Evolutionary conservation across 1,140 invertebrate species (phyloP).

Genomic region (Calephelis nemesis): DNA sequence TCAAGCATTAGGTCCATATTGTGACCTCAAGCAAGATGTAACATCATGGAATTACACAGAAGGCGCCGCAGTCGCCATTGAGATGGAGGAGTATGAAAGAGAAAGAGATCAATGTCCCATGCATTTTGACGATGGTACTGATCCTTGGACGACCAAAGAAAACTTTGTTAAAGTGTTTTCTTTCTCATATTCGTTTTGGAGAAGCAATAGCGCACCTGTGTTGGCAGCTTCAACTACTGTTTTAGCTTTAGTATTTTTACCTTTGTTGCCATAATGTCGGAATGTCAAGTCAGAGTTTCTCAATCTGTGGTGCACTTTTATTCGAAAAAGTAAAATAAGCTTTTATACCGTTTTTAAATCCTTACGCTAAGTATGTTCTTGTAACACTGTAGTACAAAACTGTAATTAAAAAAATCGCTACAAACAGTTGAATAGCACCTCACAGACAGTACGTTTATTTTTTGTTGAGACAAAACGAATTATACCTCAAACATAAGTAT

Average conservation of each 20-base stretch:
- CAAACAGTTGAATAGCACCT: too few relatives aligned
- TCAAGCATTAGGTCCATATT: slow-evolving; percentile 93
- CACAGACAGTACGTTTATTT: too few relatives aligned
- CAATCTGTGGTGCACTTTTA: too few relatives aligned
- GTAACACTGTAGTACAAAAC: too few relatives aligned
- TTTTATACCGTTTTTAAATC: too few relatives aligned
- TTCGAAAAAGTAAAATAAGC: too few relatives aligned
- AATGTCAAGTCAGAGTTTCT: too few relatives aligned
- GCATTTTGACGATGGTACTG: slow-evolving; percentile 94
- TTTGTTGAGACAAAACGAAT: too few relatives aligned
- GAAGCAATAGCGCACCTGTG: slow-evolving; percentile 39
- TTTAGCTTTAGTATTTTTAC: slow-evolving; percentile 25
- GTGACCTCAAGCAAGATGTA: slow-evolving; percentile 94
- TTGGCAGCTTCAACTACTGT: slow-evolving; percentile 27
- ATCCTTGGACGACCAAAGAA: slow-evolving; percentile 90
- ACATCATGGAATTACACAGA: slow-evolving; percentile 92
- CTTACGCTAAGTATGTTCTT: too few relatives aligned
- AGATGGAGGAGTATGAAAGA: slow-evolving; percentile 95
- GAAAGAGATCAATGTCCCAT: slow-evolving; percentile 96
- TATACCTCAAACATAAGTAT: too few relatives aligned
- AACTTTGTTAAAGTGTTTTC: slow-evolving; percentile 85
- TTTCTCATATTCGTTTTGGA: slow-evolving; percentile 74
- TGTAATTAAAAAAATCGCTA: too few relatives aligned
- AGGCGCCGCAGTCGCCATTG: slow-evolving; percentile 93
- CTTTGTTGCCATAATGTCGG: slow-evolving; percentile 3